Conservation (phyloP, 2,113 vertebrate species). For the Microtus pennsylvanicus region DNA sequence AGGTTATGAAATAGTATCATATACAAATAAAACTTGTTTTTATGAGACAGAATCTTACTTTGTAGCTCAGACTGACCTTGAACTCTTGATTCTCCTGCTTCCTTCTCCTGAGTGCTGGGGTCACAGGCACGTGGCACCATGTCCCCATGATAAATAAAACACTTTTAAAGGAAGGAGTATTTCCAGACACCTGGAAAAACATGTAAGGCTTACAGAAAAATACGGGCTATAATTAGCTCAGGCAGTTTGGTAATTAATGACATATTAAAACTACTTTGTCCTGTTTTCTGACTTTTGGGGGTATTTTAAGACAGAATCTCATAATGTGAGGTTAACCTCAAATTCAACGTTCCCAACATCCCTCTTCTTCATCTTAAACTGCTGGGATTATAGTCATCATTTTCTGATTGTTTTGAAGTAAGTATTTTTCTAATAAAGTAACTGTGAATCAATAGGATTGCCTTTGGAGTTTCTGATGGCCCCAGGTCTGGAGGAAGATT, state of each 20-base stretch:
- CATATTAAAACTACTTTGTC: slow-evolving; percentile 4
- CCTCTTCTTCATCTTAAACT: background rate
- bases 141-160: background rate
- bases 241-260: background rate
- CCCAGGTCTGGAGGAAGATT: background rate
- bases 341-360: background rate
- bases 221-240: background rate
- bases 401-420: background rate
- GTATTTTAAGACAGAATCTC: background rate
- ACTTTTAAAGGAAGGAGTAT: background rate
- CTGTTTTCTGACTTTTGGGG: background rate
- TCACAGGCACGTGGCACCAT: background rate
- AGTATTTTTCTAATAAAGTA: background rate
- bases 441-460: background rate
- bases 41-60: background rate
- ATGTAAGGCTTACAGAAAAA: background rate
- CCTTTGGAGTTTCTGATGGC: background rate
- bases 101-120: background rate
- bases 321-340: background rate
- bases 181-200: slow-evolving; percentile 16
- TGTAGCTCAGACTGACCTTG: background rate
- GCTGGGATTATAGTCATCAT: background rate
- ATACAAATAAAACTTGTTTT: background rate
- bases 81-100: background rate
- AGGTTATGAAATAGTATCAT: background rate